A percentile compares a stretch with the other conserved stretches of the same genome.
Evolutionary conservation across 2,113 vertebrate genomes (phyloP).

Genomic region (Lophotis ruficrista): DNA sequence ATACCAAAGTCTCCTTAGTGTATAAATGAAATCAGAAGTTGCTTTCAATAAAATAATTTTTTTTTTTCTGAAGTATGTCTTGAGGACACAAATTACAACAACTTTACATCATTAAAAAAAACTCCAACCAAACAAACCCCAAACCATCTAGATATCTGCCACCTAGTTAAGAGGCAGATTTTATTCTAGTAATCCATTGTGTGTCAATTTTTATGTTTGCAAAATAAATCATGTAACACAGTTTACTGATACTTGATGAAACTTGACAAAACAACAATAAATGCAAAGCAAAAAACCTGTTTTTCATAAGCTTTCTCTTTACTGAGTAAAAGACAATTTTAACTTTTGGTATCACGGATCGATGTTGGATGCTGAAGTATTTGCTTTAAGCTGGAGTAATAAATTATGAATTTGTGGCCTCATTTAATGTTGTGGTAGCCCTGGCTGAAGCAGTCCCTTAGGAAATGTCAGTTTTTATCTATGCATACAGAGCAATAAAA

Average conservation of each 20-base stretch:
- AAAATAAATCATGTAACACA: not conserved
- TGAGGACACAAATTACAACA: not conserved
- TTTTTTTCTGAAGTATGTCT: not conserved
- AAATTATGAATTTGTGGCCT: slow-evolving; percentile 58
- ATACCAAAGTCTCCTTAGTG: not conserved
- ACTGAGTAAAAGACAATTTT: not conserved
- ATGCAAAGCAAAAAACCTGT: accelerated
- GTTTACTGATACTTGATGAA: not conserved
- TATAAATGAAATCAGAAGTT: not conserved
- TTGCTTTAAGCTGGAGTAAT: slow-evolving; percentile 12
- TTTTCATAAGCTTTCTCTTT: not conserved
- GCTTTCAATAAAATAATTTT: not conserved
- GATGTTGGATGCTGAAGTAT: slow-evolving; percentile 13
- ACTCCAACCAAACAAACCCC: not conserved
- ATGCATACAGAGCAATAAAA: slow-evolving; percentile 4
- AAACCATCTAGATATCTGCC: not conserved
- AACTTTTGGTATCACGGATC: not conserved
- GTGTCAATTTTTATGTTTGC: not conserved
- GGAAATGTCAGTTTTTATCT: slow-evolving; percentile 47
- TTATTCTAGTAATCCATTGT: not conserved
- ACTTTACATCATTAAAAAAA: not conserved
- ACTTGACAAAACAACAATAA: not conserved
- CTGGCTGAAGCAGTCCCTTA: not conserved
- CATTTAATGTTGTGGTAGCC: slow-evolving; percentile 16
- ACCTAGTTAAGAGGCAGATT: not conserved